Evolutionary conservation across 2,113 vertebrate genomes (phyloP).

Genomic region (Bubalus kerabau): DNA sequence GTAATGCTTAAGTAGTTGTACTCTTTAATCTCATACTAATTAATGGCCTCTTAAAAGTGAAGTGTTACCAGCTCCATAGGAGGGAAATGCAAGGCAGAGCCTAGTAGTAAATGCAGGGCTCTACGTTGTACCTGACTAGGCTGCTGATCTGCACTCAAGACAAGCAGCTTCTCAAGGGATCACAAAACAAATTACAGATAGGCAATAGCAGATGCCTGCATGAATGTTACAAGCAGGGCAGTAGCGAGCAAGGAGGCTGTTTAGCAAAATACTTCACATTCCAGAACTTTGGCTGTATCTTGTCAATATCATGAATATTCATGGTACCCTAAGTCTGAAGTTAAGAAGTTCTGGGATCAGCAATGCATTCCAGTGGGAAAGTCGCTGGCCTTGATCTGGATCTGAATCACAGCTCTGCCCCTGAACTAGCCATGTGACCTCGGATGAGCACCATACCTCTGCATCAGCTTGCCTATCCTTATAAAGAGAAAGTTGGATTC

Average conservation of each 20-base stretch:
- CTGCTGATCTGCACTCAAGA: slow-evolving; percentile 20
- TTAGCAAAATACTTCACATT: not conserved
- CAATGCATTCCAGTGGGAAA: not conserved
- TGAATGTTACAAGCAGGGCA: slow-evolving; percentile 25
- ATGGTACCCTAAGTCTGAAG: not conserved
- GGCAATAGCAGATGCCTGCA: not conserved
- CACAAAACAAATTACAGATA: not conserved
- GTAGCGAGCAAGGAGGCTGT: not conserved
- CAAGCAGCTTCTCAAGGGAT: not conserved
- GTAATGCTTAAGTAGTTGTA: not conserved
- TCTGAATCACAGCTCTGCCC: not conserved
- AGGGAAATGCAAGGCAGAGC: not conserved
- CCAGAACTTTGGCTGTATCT: not conserved
- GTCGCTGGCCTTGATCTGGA: not conserved
- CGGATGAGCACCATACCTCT: not conserved
- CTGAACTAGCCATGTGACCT: not conserved
- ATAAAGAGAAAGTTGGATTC: not conserved
- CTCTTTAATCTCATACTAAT: slow-evolving; percentile 31
- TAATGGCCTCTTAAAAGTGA: slow-evolving; percentile 33
- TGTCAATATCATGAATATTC: slow-evolving; percentile 32
- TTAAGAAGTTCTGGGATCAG: not conserved
- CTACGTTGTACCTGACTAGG: not conserved
- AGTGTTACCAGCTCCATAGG: not conserved
- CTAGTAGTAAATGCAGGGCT: not conserved
- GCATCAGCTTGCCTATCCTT: not conserved